Percentiles rank a stretch among this genome's conserved stretches.
phyloP scores from a whole-genome alignment of 1,140 invertebrate genomes.

The Antheraea mylitta region DNA sequence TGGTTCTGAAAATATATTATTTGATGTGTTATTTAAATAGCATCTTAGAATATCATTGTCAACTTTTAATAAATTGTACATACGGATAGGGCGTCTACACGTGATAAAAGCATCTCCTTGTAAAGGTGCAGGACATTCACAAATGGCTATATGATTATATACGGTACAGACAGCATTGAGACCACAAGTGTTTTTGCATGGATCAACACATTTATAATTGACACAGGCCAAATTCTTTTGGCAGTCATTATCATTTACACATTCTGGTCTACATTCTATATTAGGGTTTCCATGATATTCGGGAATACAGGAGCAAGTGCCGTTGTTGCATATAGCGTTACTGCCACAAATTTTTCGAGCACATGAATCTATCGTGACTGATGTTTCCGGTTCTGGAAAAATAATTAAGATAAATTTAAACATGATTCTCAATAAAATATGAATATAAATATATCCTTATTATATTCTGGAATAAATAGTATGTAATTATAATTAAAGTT shows the following conservation, averaged over 20 bases:
- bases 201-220: conserved; percentile 90
- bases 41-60: neutral
- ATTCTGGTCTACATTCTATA: conserved; percentile 84
- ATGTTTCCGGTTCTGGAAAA: conserved; percentile 37
- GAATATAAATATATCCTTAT: neutral
- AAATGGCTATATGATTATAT: conserved; percentile 84
- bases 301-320: conserved; percentile 82
- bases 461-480: neutral
- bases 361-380: conserved; percentile 78
- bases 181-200: conserved; percentile 87
- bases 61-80: neutral
- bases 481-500: too few relatives aligned
- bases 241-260: conserved; percentile 87
- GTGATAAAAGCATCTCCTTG: conserved; percentile 83
- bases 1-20: conserved; percentile 52
- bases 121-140: conserved; percentile 80
- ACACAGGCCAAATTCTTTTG: conserved; percentile 88
- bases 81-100: conserved; percentile 70
- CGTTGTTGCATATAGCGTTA: conserved; percentile 85
- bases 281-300: conserved; percentile 82
- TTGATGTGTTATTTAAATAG: neutral
- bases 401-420: neutral
- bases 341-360: conserved; percentile 86
- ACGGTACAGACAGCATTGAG: conserved; percentile 80
- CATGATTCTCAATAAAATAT: neutral